Evolutionary conservation across 2,113 vertebrate genomes (phyloP).

Genomic region (Forbesichthys agassizii): DNA sequence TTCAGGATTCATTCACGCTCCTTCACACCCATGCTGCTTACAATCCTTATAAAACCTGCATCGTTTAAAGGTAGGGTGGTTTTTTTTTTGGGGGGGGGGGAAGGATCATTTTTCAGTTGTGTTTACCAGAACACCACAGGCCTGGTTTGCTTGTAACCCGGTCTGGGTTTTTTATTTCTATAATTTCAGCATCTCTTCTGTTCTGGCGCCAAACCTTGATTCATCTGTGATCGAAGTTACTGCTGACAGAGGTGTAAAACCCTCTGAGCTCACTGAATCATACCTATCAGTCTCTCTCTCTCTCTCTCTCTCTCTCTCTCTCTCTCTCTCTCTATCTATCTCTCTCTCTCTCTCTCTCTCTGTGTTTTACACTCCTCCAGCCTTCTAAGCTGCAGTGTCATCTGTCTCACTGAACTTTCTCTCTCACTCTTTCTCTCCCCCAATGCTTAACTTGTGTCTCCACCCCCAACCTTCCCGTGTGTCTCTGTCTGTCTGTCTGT

Average conservation of each 20-base stretch:
- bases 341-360: not conserved
- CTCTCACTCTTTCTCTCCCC: slow-evolving; percentile 32
- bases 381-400: slow-evolving; percentile 42
- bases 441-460: not conserved
- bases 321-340: slow-evolving; percentile 2
- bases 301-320: not conserved
- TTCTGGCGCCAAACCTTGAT: slow-evolving; percentile 28
- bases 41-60: slow-evolving; percentile 35
- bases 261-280: slow-evolving; percentile 42
- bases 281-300: slow-evolving; percentile 2
- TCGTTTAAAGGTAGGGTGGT: slow-evolving; percentile 26
- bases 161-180: slow-evolving; percentile 21
- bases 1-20: slow-evolving; percentile 1
- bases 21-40: not conserved
- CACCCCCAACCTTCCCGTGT: not conserved
- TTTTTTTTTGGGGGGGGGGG: slow-evolving; percentile 8
- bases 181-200: slow-evolving; percentile 36
- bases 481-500: too few species aligned
- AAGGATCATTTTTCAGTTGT: slow-evolving; percentile 31
- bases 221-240: slow-evolving; percentile 53
- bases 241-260: slow-evolving; percentile 62
- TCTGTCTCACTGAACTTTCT: slow-evolving; percentile 61
- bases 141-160: slow-evolving; percentile 7
- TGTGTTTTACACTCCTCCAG: not conserved
- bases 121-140: slow-evolving; percentile 29